Conservation (phyloP, 1,140 invertebrate species). For the Littorina saxatilis region DNA sequence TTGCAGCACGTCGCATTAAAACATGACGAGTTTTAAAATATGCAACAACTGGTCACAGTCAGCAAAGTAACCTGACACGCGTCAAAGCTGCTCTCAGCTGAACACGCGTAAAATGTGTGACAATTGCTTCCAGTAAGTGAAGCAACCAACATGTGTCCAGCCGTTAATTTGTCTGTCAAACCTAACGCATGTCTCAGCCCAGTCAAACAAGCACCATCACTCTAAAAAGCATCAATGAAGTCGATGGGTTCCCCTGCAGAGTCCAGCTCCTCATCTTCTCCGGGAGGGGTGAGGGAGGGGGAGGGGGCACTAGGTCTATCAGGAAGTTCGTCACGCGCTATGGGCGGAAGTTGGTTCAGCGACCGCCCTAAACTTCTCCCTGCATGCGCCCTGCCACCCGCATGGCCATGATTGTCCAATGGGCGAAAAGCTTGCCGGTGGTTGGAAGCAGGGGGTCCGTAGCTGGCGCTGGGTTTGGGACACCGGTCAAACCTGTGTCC, state of each 20-base stretch:
- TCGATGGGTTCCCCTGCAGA: constrained; percentile 53
- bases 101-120: too few species aligned
- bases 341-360: constrained; percentile 49
- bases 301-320: constrained; percentile 54
- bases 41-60: too few species aligned
- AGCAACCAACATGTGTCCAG: too few species aligned
- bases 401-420: constrained; percentile 31
- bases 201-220: too few species aligned
- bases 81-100: too few species aligned
- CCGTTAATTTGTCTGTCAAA: too few species aligned
- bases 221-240: constrained; percentile 47
- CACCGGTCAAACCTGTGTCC: neutral
- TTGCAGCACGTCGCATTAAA: too few species aligned
- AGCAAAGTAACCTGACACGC: too few species aligned
- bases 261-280: constrained; percentile 40
- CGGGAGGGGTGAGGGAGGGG: constrained; percentile 48
- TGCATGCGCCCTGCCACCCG: neutral
- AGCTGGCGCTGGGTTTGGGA: neutral
- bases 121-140: too few species aligned
- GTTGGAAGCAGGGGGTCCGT: neutral
- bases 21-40: too few species aligned
- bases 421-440: neutral
- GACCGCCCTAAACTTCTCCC: constrained; percentile 18
- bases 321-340: constrained; percentile 40
- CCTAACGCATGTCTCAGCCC: too few species aligned